phyloP scores from a whole-genome alignment of 2,113 vertebrate species.

The Carlito syrichta region DNA sequence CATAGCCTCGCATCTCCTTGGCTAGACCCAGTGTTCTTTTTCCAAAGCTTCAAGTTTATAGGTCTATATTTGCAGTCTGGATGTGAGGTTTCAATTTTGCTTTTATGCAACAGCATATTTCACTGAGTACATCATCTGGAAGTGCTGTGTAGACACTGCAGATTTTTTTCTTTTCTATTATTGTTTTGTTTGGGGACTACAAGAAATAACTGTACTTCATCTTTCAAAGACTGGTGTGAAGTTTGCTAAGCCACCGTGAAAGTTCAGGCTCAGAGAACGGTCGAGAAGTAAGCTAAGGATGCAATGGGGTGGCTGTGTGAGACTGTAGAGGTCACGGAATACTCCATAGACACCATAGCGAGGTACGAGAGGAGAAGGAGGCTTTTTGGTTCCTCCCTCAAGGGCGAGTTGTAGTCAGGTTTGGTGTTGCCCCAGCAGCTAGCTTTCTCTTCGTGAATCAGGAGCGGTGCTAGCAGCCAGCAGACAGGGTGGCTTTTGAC shows the following conservation, averaged over 20 bases:
- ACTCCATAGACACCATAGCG: neutral
- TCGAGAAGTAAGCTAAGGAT: neutral
- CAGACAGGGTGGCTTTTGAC: neutral
- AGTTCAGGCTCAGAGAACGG: neutral
- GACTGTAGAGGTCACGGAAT: neutral
- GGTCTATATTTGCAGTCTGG: neutral
- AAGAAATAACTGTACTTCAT: neutral
- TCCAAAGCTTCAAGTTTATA: neutral
- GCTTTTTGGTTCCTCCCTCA: conserved; percentile 23
- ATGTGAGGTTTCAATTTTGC: neutral
- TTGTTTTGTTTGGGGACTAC: neutral
- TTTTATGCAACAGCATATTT: conserved; percentile 11
- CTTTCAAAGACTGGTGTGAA: neutral
- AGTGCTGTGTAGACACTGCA: neutral
- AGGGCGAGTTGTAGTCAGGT: neutral
- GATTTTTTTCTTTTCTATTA: neutral
- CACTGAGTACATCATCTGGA: neutral
- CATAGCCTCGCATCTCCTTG: neutral
- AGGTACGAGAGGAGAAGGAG: neutral
- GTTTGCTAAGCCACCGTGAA: neutral
- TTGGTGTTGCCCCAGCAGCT: neutral
- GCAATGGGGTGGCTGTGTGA: neutral
- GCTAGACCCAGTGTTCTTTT: neutral
- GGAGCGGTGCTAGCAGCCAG: neutral
- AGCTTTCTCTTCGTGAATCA: neutral